Conservation (phyloP, 2,797 vertebrate genomes). For the Chromobotia macracanthus region DNA sequence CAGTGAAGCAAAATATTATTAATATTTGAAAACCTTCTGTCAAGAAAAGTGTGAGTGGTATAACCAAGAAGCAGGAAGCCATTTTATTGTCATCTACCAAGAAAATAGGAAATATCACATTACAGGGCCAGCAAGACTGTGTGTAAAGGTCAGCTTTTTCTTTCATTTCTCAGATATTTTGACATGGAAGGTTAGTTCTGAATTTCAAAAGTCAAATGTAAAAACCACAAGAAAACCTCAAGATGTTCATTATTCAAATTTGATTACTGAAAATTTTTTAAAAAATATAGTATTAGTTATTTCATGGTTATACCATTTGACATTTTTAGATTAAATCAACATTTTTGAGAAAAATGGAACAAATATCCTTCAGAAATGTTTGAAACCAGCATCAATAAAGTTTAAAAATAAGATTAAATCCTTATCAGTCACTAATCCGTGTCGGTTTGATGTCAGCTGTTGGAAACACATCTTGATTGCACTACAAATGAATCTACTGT, state of each 20-base stretch:
- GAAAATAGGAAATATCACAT: not conserved
- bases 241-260: not conserved
- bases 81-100: not conserved
- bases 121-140: not conserved
- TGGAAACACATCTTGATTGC: not conserved
- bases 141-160: not conserved
- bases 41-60: not conserved
- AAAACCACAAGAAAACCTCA: not conserved
- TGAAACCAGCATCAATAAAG: not conserved
- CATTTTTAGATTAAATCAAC: not conserved
- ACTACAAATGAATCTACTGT: conserved; percentile 27
- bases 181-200: not conserved
- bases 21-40: not conserved
- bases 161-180: not conserved
- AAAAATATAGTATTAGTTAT: no score
- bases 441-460: not conserved
- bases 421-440: not conserved
- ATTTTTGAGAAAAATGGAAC: not conserved
- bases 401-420: no score
- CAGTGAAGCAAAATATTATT: not conserved
- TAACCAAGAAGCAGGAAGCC: not conserved
- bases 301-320: not conserved
- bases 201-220: not conserved
- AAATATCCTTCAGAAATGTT: not conserved
- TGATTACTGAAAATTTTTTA: no score